Evolutionary conservation across 2,113 vertebrate species (phyloP).

Genomic region (Cebidichthys violaceus): DNA sequence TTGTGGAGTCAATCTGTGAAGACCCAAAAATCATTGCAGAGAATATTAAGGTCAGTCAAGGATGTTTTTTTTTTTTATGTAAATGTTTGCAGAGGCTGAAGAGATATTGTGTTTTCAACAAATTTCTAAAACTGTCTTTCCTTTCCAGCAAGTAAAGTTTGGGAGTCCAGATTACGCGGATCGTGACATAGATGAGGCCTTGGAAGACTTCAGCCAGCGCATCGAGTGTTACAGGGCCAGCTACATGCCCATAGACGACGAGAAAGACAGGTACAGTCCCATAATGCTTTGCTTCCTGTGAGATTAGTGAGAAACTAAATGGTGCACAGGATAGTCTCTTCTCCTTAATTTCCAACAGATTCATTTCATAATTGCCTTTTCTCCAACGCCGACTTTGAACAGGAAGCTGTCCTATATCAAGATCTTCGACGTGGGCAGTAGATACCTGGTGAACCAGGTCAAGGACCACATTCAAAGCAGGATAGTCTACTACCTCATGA

Average conservation of each 20-base stretch:
- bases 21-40: constrained; percentile 89
- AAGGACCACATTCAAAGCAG: constrained; percentile 93
- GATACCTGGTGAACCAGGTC: constrained; percentile 90
- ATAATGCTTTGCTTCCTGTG: background rate
- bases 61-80: background rate
- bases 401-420: constrained; percentile 92
- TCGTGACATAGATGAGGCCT: constrained; percentile 86
- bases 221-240: constrained; percentile 88
- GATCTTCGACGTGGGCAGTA: constrained; percentile 90
- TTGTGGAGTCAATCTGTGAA: constrained; percentile 92
- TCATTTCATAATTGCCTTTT: background rate
- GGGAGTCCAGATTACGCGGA: constrained; percentile 91
- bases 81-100: background rate
- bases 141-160: constrained; percentile 89
- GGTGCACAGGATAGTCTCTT: too few relatives aligned
- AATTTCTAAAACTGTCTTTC: background rate
- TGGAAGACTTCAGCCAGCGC: constrained; percentile 88
- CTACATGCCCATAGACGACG: constrained; percentile 88
- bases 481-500: constrained; percentile 94
- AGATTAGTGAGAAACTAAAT: background rate
- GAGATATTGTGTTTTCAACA: background rate
- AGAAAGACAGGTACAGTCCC: constrained; percentile 86
- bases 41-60: constrained; percentile 86
- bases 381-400: background rate
- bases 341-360: background rate